These are phyloP conservation scores for Globia sparganii DNA, from an alignment of 2,888 invertebrate genomes.

Conservation along the genomic window DNA sequence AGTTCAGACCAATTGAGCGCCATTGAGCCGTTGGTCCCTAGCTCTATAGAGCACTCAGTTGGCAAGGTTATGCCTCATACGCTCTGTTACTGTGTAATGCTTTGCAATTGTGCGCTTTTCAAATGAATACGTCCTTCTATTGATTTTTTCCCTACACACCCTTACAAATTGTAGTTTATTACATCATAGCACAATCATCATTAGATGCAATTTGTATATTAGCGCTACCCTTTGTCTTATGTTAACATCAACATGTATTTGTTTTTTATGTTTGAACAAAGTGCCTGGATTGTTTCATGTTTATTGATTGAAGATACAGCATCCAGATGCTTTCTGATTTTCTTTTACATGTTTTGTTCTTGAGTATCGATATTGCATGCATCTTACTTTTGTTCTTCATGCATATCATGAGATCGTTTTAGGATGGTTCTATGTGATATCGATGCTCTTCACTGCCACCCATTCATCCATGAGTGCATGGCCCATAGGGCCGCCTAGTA, in stretches of 20 bases:
- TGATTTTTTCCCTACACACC: slow-evolving; percentile 57
- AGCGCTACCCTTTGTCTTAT: slow-evolving; percentile 54
- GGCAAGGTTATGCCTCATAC: slow-evolving; percentile 83
- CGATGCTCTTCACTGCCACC: slow-evolving; percentile 70
- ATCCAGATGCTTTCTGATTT: slow-evolving; percentile 61
- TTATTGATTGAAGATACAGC: slow-evolving; percentile 23
- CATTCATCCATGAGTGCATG: slow-evolving; percentile 84
- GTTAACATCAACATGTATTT: slow-evolving; percentile 56
- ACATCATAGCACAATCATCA: slow-evolving; percentile 56
- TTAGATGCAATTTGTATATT: slow-evolving; percentile 51
- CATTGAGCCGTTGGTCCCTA: slow-evolving; percentile 86
- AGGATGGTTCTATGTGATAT: slow-evolving; percentile 70
- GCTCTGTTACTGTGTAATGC: slow-evolving; percentile 64
- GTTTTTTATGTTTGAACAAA: slow-evolving; percentile 46
- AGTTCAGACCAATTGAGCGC: slow-evolving; percentile 88
- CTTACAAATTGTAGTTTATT: slow-evolving; percentile 54
- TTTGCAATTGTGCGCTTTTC: slow-evolving; percentile 66
- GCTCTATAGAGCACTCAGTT: slow-evolving; percentile 78
- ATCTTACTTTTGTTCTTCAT: slow-evolving; percentile 22
- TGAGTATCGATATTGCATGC: slow-evolving; percentile 75
- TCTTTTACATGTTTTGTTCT: slow-evolving; percentile 66
- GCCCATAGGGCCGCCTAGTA: slow-evolving; percentile 88
- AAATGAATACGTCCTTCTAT: slow-evolving; percentile 55
- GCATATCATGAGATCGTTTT: slow-evolving; percentile 11
- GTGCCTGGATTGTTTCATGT: slow-evolving; percentile 56